phyloP scores from a whole-genome alignment of 2,113 vertebrate species.

The Conger conger region DNA sequence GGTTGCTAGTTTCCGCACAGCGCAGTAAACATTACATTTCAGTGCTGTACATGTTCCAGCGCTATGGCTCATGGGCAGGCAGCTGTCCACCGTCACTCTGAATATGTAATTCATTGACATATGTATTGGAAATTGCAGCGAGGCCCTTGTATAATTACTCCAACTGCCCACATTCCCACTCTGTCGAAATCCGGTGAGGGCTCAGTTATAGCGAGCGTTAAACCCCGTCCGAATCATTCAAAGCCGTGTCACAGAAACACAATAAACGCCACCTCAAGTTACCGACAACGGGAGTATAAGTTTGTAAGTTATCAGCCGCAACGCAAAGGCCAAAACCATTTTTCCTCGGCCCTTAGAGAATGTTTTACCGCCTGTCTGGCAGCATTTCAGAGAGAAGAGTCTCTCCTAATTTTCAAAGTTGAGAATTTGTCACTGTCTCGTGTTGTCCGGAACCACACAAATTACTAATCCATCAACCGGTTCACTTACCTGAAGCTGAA shows the following conservation, averaged over 20 bases:
- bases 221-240: background rate
- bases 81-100: background rate
- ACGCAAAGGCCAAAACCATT: constrained; percentile 28
- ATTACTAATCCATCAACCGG: constrained; percentile 63
- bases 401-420: constrained; percentile 45
- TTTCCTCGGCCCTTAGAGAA: constrained; percentile 32
- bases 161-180: background rate
- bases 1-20: background rate
- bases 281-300: background rate
- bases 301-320: background rate
- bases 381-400: constrained; percentile 33
- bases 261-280: background rate
- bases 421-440: constrained; percentile 55
- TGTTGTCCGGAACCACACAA: constrained; percentile 48
- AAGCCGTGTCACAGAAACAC: background rate
- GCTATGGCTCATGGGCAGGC: background rate
- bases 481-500: constrained; percentile 37
- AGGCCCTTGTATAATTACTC: background rate
- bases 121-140: background rate
- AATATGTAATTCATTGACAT: background rate
- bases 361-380: constrained; percentile 40
- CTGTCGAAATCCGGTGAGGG: background rate
- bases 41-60: background rate
- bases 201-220: background rate
- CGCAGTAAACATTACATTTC: background rate